phyloP scores from a whole-genome alignment of 2,113 vertebrate genomes.

The Theristicus caerulescens region DNA sequence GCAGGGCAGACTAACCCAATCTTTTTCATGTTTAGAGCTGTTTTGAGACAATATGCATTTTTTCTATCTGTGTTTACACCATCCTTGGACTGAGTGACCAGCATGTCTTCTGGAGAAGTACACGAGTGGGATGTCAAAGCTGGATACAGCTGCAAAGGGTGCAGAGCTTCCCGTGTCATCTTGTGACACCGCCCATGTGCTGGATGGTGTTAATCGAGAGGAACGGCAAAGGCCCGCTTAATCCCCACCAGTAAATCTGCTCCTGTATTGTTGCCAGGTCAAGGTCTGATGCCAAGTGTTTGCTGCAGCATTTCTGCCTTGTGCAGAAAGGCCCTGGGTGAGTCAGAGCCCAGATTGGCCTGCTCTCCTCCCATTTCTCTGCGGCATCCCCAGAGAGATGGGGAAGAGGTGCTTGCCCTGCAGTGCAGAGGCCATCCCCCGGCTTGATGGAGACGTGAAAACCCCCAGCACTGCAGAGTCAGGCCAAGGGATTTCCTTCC shows the following conservation, averaged over 20 bases:
- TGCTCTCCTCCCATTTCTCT: background rate
- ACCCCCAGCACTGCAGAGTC: background rate
- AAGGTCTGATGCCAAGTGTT: background rate
- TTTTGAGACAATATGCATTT: background rate
- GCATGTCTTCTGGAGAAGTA: background rate
- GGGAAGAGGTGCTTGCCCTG: background rate
- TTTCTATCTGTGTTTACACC: background rate
- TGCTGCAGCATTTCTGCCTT: background rate
- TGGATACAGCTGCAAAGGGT: background rate
- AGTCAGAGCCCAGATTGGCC: background rate
- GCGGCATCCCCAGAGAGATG: background rate
- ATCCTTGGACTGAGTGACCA: background rate
- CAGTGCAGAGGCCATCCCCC: background rate
- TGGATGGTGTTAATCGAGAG: conserved; percentile 17
- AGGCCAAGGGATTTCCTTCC: background rate
- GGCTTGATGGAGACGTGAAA: background rate
- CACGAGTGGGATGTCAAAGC: background rate
- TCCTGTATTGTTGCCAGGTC: background rate
- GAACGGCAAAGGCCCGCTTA: conserved; percentile 3
- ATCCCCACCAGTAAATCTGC: background rate
- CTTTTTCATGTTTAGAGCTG: background rate
- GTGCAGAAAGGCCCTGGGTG: background rate
- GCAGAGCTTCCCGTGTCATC: background rate
- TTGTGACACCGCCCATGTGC: background rate
- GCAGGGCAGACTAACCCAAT: background rate